These are phyloP conservation scores for Podarcis cretensis DNA, from an alignment of 2,113 vertebrate genomes.

Conservation along the genomic window DNA sequence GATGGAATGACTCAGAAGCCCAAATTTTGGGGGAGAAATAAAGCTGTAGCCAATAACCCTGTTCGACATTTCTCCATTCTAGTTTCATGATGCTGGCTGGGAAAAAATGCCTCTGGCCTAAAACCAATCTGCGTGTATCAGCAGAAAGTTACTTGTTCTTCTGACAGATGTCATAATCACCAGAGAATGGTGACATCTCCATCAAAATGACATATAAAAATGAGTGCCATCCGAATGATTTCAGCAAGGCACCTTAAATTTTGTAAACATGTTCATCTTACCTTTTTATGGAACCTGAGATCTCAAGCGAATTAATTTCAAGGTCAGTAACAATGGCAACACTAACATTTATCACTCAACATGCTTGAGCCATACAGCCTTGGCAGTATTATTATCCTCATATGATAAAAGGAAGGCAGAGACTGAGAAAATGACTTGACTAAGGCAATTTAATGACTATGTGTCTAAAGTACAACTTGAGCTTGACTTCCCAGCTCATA, in stretches of 20 bases:
- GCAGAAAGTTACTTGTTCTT: not conserved
- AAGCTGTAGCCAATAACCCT: not conserved
- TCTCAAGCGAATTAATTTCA: not conserved
- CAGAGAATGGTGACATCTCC: not conserved
- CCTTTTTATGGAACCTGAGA: not conserved
- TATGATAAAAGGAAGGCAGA: not conserved
- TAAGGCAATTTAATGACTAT: too few species aligned
- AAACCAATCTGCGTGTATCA: not conserved
- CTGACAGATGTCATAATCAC: not conserved
- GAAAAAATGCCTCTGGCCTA: not conserved
- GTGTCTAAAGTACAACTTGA: not conserved
- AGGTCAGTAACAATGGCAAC: not conserved
- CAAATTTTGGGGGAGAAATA: not conserved
- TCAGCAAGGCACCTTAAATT: not conserved
- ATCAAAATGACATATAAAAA: not conserved
- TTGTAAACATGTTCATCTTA: not conserved
- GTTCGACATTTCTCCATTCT: not conserved
- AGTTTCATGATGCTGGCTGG: not conserved
- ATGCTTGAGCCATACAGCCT: too few species aligned
- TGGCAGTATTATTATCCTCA: not conserved
- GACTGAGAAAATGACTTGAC: not conserved
- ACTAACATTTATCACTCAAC: too few species aligned
- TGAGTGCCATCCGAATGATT: not conserved
- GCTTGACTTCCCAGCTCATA: not conserved
- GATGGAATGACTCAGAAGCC: not conserved